Evolutionary conservation across 1,140 invertebrate species (phyloP).

Genomic region (Bactericera cockerelli): DNA sequence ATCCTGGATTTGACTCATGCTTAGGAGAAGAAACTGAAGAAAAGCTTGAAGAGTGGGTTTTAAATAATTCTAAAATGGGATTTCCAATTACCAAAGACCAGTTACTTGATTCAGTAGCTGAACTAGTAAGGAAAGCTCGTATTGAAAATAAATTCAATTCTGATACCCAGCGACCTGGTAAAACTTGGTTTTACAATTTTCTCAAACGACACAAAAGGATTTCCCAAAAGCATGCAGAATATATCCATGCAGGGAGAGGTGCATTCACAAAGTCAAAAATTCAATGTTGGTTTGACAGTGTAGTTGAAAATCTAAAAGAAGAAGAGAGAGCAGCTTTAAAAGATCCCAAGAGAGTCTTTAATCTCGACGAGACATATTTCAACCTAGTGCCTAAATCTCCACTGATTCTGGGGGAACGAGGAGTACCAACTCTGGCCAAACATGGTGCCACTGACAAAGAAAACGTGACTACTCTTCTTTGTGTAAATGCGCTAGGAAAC

Average conservation of each 20-base stretch:
- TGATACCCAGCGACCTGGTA: neutral
- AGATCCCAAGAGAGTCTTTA: neutral
- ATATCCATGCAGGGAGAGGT: neutral
- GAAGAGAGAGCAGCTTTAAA: neutral
- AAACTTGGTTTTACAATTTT: neutral
- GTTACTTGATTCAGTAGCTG: neutral
- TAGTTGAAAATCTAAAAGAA: neutral
- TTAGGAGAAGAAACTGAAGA: constrained; percentile 5
- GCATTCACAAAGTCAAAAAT: neutral
- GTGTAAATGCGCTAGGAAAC: neutral
- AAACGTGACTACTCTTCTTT: neutral
- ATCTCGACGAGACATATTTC: neutral
- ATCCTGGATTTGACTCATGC: neutral
- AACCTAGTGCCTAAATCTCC: neutral
- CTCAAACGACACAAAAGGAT: neutral
- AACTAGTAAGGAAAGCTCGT: neutral
- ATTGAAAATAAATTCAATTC: neutral
- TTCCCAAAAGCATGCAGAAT: neutral
- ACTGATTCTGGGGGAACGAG: neutral
- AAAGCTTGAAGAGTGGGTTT: neutral
- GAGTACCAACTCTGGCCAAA: neutral
- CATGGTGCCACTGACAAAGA: neutral
- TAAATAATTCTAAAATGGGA: neutral
- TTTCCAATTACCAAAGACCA: constrained; percentile 5
- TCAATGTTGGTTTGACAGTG: neutral